Conservation (phyloP, 2,113 vertebrate genomes). For the Lepidothrix coronata region DNA sequence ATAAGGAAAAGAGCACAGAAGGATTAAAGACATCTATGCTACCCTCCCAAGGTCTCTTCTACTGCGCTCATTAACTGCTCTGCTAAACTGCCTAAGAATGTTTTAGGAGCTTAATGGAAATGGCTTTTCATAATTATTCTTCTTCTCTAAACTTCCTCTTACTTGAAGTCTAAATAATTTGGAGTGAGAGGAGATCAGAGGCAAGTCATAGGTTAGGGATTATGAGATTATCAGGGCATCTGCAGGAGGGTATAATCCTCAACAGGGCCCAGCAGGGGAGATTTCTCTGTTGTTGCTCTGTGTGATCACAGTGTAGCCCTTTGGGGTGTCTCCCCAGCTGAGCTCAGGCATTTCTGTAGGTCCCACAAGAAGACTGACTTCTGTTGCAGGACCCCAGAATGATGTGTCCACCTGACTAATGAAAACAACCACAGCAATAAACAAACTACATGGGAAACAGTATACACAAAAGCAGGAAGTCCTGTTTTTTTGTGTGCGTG, state of each 20-base stretch:
- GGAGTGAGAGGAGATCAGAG: slow-evolving; percentile 45
- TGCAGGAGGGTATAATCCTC: not conserved
- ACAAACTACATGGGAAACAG: not conserved
- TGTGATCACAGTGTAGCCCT: not conserved
- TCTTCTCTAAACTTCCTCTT: slow-evolving; percentile 35
- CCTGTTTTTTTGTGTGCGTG: not conserved
- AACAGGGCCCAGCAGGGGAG: not conserved
- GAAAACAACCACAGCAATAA: not conserved
- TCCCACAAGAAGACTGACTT: not conserved
- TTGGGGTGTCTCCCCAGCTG: not conserved
- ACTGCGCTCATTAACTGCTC: slow-evolving; percentile 12
- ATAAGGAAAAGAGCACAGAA: slow-evolving; percentile 5
- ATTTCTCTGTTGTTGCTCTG: not conserved
- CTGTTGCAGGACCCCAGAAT: not conserved
- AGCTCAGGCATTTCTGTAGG: not conserved
- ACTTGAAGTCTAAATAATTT: slow-evolving; percentile 31
- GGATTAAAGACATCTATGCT: not conserved
- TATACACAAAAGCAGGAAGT: slow-evolving; percentile 1
- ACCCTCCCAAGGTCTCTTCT: not conserved
- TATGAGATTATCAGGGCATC: slow-evolving; percentile 26
- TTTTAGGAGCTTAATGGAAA: slow-evolving; percentile 16
- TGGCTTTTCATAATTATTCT: slow-evolving; percentile 11
- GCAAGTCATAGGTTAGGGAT: slow-evolving; percentile 34
- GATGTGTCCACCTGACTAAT: not conserved
- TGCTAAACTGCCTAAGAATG: slow-evolving; percentile 8